These are phyloP conservation scores for Ennomos fuscantarius DNA, from an alignment of 2,888 invertebrate species.

Conservation along the genomic window DNA sequence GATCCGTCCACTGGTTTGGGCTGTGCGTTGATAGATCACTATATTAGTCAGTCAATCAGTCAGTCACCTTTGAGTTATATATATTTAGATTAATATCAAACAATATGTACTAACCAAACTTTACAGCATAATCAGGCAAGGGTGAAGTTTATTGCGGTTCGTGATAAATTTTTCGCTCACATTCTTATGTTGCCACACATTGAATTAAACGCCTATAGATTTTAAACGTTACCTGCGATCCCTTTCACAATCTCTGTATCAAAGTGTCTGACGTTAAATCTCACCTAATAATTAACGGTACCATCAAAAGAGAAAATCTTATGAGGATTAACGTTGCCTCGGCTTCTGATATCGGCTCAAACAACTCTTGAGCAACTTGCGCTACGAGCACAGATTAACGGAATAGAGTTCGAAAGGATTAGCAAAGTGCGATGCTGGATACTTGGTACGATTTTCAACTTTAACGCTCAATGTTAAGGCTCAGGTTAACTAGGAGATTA, in stretches of 20 bases:
- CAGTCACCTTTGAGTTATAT: too few relatives aligned
- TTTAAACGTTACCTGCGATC: not conserved
- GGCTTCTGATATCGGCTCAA: conserved; percentile 57
- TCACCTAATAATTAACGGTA: conserved; percentile 58
- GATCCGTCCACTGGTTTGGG: too few relatives aligned
- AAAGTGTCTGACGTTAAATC: conserved; percentile 35
- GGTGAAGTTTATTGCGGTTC: too few relatives aligned
- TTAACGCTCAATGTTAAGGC: conserved; percentile 30
- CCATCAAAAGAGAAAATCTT: conserved; percentile 62
- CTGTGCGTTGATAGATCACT: too few relatives aligned
- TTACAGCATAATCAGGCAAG: too few relatives aligned
- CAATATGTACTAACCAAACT: not conserved
- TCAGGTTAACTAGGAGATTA: conserved; percentile 30
- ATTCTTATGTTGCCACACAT: too few relatives aligned
- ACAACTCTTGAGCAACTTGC: conserved; percentile 60
- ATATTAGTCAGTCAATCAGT: too few relatives aligned
- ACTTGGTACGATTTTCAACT: conserved; percentile 40
- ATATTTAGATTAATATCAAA: not conserved
- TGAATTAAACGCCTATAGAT: too few relatives aligned
- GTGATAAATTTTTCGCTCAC: too few relatives aligned
- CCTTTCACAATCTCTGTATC: conserved; percentile 25
- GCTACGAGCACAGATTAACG: conserved; percentile 62
- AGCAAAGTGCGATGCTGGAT: conserved; percentile 45
- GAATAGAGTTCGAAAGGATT: conserved; percentile 65
- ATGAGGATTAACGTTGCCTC: conserved; percentile 56